These are phyloP conservation scores for Melanotaenia maccullochi DNA, from an alignment of 2,797 vertebrate genomes.

Conservation along the genomic window DNA sequence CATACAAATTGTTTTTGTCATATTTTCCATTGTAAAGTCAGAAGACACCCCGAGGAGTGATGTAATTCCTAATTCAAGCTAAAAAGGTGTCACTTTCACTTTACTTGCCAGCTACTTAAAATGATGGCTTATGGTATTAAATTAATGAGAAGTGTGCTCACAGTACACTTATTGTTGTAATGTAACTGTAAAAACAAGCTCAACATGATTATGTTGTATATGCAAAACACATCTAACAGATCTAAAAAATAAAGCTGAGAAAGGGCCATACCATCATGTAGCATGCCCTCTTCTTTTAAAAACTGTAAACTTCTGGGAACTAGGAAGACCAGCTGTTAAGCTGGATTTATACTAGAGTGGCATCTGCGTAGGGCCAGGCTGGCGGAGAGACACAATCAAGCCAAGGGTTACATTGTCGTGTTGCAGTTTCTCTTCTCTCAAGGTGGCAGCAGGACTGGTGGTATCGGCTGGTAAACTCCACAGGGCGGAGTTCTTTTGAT, in stretches of 20 bases:
- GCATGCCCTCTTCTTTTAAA: neutral
- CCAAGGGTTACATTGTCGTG: no score
- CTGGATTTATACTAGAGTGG: no score
- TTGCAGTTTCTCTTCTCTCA: no score
- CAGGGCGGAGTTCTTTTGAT: no score
- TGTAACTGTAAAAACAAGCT: neutral
- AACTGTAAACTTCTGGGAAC: neutral
- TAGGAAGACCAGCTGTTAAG: neutral
- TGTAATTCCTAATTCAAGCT: slow-evolving; percentile 35
- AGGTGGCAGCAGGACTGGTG: no score
- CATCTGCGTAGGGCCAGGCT: no score
- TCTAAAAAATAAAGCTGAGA: neutral
- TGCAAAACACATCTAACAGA: neutral
- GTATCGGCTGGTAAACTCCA: no score
- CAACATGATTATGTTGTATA: neutral
- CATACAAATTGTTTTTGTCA: slow-evolving; percentile 57
- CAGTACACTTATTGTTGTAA: slow-evolving; percentile 16
- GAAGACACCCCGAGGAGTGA: slow-evolving; percentile 30
- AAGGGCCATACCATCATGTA: neutral
- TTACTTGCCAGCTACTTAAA: slow-evolving; percentile 51
- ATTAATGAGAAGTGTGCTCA: slow-evolving; percentile 26
- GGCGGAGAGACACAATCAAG: no score
- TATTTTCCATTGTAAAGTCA: slow-evolving; percentile 60
- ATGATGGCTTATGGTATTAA: slow-evolving; percentile 43
- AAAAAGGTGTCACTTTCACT: slow-evolving; percentile 53